Base-by-base conservation (phyloP, 1,140 invertebrate genomes). In the Globodera ellingtonae region DNA sequence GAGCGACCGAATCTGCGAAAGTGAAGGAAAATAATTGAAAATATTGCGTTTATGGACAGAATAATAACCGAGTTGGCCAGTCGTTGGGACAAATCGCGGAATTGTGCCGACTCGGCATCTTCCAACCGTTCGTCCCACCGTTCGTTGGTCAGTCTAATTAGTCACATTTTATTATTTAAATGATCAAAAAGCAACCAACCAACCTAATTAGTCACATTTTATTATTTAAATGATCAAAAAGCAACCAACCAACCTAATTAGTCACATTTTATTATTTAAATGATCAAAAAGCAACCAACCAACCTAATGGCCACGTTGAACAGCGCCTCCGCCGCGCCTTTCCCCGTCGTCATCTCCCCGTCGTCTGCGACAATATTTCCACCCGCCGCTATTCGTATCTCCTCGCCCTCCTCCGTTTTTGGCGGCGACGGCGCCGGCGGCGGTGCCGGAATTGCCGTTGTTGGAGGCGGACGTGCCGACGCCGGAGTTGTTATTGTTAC, bases 1-100 rank as follows among this genome's bases (percentile, higher is more conserved):
- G 9, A 86, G 24, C 35, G 83, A 83, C 46, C 56, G 76, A 59
- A 84, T 59, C 84, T 84, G 52, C 59, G 85, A 46, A 46, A 62
- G 7, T 13, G 46, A 62, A 50, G 9, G 46, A 0, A 4, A 10
- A 66, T 75, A n/a, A 10, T 46, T 6, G n/a, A 18, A 18, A 10
- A 15, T 15, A 59, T 15, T 59, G 24, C 8, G 4, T 66, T 24
- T 10, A 50, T 0, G 15, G 46, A 0, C 0, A 18, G 78, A 75
- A 47, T 8, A 75, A 47, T 8, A 62, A 82, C 69, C n/a, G 44
- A 73, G 48, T 82, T 79, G 79, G 18, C 62, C 70, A 82, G 46
- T 9, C 73, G 59, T 50, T 46, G 59, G n/a, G 81, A 35, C 81
- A 82, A 67, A 44, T 52, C 44, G 15, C 18, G 15, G 56, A 71